phyloP scores from a whole-genome alignment of 2,797 vertebrate genomes.

The Dendrocincla tyrannina region DNA sequence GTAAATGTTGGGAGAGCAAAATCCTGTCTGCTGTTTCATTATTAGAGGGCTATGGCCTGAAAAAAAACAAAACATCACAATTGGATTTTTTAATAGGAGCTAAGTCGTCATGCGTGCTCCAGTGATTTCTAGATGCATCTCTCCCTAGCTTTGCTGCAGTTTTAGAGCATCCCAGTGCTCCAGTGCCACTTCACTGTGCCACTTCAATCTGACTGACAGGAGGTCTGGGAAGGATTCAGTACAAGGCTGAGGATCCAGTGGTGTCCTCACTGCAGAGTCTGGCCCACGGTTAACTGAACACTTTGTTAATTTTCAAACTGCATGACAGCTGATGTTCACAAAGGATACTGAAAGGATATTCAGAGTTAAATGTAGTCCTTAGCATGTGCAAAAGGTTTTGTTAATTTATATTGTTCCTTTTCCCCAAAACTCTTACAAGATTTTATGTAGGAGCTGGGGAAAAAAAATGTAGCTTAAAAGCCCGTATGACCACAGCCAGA shows the following conservation, averaged over 20 bases:
- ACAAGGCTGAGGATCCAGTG: neutral
- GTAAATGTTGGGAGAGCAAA: neutral
- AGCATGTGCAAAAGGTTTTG: neutral
- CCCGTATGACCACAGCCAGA: neutral
- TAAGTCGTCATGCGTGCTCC: neutral
- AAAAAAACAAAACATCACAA: neutral
- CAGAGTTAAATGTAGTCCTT: neutral
- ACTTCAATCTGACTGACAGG: neutral
- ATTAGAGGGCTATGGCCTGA: neutral
- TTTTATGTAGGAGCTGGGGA: neutral
- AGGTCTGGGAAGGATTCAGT: neutral
- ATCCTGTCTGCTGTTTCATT: neutral
- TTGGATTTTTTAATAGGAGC: neutral
- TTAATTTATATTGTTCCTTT: neutral
- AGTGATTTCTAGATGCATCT: conserved; percentile 6
- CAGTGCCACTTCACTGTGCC: neutral
- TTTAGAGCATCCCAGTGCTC: neutral
- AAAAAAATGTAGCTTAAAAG: neutral
- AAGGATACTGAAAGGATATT: neutral
- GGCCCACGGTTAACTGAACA: neutral
- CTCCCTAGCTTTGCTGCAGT: rapidly evolving
- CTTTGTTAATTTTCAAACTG: neutral
- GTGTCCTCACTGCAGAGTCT: neutral
- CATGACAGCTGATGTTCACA: neutral
- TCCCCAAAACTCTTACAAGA: neutral